These are phyloP conservation scores for Sylvicola cinctus DNA, from an alignment of 2,888 invertebrate genomes.

Conservation along the genomic window DNA sequence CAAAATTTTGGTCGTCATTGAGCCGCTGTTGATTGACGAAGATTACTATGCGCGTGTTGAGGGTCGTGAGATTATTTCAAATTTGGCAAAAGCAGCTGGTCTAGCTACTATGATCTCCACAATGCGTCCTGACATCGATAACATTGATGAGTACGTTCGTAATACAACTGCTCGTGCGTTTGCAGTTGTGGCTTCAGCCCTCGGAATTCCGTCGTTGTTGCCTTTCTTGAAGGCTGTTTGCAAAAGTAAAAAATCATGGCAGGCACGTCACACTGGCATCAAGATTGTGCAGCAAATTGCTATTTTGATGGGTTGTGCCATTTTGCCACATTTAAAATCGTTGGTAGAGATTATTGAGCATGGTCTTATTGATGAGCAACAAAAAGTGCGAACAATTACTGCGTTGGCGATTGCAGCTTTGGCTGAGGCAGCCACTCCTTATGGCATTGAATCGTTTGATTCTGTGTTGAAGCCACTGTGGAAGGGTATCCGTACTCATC, in stretches of 20 bases:
- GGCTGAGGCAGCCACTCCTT: slow-evolving; percentile 97
- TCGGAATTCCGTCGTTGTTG: slow-evolving; percentile 88
- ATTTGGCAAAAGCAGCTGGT: slow-evolving; percentile 97
- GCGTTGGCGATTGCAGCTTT: slow-evolving; percentile 95
- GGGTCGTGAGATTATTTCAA: slow-evolving; percentile 97
- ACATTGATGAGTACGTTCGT: slow-evolving; percentile 97
- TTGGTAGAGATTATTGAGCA: slow-evolving; percentile 99
- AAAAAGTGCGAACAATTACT: slow-evolving; percentile 97
- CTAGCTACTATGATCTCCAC: slow-evolving; percentile 99
- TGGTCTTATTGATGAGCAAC: slow-evolving; percentile 95
- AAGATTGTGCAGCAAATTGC: slow-evolving; percentile 99
- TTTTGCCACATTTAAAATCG: slow-evolving; percentile 91
- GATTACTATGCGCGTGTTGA: slow-evolving; percentile 99
- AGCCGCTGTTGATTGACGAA: slow-evolving; percentile 95
- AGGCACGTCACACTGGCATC: slow-evolving; percentile 92
- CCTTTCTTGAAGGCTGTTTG: slow-evolving; percentile 99
- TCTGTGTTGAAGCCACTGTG: slow-evolving; percentile 97
- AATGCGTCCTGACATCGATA: slow-evolving; percentile 99
- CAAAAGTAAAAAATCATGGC: slow-evolving; percentile 98
- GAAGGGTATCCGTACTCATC: slow-evolving; percentile 91
- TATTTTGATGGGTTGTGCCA: slow-evolving; percentile 98
- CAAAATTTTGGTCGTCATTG: slow-evolving; percentile 98
- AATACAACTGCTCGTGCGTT: slow-evolving; percentile 99
- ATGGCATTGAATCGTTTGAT: slow-evolving; percentile 99
- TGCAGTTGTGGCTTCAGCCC: slow-evolving; percentile 97